Evolutionary conservation across 37 sponge, comb jelly and placozoan genomes (phyloP), one percentile per base, ranked within the genome.

Genomic region (Beroe ovata): DNA sequence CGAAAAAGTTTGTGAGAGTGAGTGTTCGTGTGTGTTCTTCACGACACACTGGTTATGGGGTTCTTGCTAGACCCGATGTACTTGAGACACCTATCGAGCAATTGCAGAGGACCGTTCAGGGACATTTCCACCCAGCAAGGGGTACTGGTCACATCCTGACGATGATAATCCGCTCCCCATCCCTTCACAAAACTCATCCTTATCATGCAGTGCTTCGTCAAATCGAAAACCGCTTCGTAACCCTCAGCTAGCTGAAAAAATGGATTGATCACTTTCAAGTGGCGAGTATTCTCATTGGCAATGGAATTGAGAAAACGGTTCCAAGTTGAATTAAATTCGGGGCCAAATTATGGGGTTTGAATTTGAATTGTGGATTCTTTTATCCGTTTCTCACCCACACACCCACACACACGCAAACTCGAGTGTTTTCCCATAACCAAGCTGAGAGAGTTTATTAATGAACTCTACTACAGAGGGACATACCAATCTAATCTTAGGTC

Each of bases 41-140:
- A 77, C 4, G 84, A 77, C 2, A 77, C 84, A 20, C 84, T 77
- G 54, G 84, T 36, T 8, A 77, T 77, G n/a, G 84, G 84, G 47
- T 77, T 77, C 84, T 77, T 77, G 47, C 84, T 77, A 29, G 88
- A 60, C 33, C 88, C 88, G 77, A 91, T 88, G 41, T 88, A 61
- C 39, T 8, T 33, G 4, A 91, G 42, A 29, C 88, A 88, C 69
- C 59, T 60, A 71, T 91, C 91, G 18, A 91, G 38, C 89, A 60
- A 63, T 62, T 60, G 64, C 0, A 91, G 66, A 0, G 91, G 64
- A 22, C 88, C 91, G 37, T 91, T 38, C 11, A 91, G 36, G 0
- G 88, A 88, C 47, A 91, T 91, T 29, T 91, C 91, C 38, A 91
- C 60, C 91, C 91, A 91, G 59, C 91, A 91, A 0, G 91, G 91